Evolutionary conservation across 2,888 invertebrate species (phyloP).

Genomic region (Drosophila sordidapex): DNA sequence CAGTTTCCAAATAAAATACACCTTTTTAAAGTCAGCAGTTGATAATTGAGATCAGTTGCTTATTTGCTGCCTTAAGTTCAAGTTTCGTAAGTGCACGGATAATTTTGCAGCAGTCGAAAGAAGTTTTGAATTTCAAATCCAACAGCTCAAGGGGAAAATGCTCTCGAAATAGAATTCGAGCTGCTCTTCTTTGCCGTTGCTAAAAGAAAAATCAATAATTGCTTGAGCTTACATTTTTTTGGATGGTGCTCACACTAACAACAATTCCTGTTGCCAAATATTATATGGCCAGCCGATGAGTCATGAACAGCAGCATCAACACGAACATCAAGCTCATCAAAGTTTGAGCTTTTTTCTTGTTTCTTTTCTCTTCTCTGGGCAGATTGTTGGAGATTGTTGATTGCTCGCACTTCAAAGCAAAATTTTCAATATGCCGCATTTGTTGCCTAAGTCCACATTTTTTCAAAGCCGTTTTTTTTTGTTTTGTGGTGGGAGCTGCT

Average conservation of each 20-base stretch:
- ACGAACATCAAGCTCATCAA: constrained; percentile 43
- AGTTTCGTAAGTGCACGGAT: background rate
- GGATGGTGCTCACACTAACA: background rate
- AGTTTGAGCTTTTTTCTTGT: constrained; percentile 22
- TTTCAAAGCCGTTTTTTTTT: constrained; percentile 10
- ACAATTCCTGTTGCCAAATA: constrained; percentile 26
- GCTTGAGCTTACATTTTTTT: background rate
- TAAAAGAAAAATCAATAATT: background rate
- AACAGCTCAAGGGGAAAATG: background rate
- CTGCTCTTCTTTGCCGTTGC: background rate
- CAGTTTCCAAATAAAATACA: background rate
- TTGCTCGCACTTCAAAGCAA: constrained; percentile 57
- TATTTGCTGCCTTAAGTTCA: background rate
- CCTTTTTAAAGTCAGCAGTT: background rate
- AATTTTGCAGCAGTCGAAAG: background rate
- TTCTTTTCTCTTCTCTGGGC: constrained; percentile 8
- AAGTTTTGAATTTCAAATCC: background rate
- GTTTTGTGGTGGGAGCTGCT: constrained; percentile 54
- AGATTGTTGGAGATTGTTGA: constrained; percentile 41
- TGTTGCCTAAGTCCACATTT: constrained; percentile 32
- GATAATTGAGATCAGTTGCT: background rate
- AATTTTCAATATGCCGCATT: constrained; percentile 50
- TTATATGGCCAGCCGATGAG: constrained; percentile 33
- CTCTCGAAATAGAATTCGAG: background rate
- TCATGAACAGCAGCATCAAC: constrained; percentile 24